These are phyloP conservation scores for Emydocephalus ijimae DNA, from an alignment of 2,113 vertebrate genomes.

Conservation along the genomic window DNA sequence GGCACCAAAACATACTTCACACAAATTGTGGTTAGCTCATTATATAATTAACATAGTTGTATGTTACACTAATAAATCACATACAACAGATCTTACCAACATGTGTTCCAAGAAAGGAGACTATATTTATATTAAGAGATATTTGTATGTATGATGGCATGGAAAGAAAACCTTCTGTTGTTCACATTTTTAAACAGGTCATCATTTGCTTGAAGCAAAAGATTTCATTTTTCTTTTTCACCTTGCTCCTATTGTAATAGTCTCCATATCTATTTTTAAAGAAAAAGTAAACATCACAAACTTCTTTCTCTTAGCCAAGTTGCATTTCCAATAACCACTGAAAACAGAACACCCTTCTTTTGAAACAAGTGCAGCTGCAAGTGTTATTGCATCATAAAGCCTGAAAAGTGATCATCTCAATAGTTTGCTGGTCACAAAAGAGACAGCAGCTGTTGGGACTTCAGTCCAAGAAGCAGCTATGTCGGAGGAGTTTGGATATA, in stretches of 20 bases:
- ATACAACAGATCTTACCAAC: neutral
- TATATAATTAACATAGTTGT: neutral
- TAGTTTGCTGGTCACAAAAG: slow-evolving; percentile 21
- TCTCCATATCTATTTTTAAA: neutral
- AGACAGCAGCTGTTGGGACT: slow-evolving; percentile 30
- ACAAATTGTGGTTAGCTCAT: neutral
- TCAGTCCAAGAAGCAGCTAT: slow-evolving; percentile 35
- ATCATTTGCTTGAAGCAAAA: neutral
- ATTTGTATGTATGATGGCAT: neutral
- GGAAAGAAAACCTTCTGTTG: neutral
- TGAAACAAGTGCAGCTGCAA: slow-evolving; percentile 38
- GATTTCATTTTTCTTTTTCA: neutral
- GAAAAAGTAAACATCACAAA: neutral
- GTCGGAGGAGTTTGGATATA: slow-evolving; percentile 14
- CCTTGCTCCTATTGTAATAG: neutral
- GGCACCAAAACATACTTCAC: neutral
- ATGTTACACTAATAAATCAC: neutral
- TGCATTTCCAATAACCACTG: slow-evolving; percentile 3
- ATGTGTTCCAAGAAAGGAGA: neutral
- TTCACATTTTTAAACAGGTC: neutral
- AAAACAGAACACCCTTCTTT: neutral
- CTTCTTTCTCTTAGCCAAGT: slow-evolving; percentile 10
- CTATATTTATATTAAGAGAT: neutral
- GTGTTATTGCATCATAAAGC: neutral
- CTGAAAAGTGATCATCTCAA: slow-evolving; percentile 15